Evolutionary conservation across 2,888 invertebrate genomes (phyloP).

Genomic region (Apantesis nais): DNA sequence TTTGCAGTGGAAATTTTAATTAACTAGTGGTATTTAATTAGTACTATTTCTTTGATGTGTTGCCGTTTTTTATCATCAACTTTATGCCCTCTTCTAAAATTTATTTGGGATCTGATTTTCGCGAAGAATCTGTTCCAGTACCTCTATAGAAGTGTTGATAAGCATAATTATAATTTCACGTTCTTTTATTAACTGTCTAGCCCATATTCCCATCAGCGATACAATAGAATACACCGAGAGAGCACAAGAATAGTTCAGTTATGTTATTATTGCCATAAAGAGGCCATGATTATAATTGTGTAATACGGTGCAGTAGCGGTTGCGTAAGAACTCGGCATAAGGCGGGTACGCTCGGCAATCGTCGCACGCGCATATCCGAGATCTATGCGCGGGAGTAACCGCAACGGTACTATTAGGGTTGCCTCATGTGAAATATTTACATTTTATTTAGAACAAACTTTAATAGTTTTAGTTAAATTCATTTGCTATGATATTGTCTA

Average conservation of each 20-base stretch:
- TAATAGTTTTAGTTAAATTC: not conserved
- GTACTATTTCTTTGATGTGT: not conserved
- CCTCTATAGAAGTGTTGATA: not conserved
- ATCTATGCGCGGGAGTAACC: constrained; percentile 43
- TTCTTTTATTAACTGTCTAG: not conserved
- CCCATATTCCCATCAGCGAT: constrained; percentile 23
- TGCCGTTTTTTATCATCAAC: not conserved
- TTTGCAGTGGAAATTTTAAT: not conserved
- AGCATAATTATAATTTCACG: not conserved
- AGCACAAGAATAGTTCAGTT: constrained; percentile 28
- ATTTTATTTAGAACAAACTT: not conserved
- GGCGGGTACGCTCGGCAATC: constrained; percentile 28
- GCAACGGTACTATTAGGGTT: constrained; percentile 40
- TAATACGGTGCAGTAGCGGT: constrained; percentile 35
- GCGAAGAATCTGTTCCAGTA: too few species aligned
- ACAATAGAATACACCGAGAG: constrained; percentile 26
- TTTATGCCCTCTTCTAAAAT: not conserved
- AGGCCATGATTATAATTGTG: constrained; percentile 46
- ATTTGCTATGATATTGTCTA: not conserved
- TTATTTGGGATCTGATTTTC: not conserved
- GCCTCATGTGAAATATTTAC: not conserved
- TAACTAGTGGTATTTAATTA: not conserved
- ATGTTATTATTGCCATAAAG: constrained; percentile 46
- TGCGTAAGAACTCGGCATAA: constrained; percentile 27
- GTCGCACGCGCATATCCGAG: constrained; percentile 44